Evolutionary conservation across 2,113 vertebrate species (phyloP).

Genomic region (Alligator sinensis): DNA sequence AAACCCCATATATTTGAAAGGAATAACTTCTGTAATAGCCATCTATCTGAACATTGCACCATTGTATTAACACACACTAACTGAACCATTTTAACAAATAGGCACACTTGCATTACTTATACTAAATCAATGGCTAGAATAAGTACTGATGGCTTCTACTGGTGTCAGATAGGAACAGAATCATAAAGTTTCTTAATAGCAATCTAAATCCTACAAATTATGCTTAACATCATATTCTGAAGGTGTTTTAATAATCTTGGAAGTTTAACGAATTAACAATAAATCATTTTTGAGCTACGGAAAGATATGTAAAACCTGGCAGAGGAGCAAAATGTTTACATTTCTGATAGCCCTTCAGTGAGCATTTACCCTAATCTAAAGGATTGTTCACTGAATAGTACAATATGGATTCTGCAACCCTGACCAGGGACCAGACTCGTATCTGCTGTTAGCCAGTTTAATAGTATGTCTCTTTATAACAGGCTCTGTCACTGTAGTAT

Average conservation of each 20-base stretch:
- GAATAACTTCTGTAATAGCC: background rate
- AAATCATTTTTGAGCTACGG: background rate
- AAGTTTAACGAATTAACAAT: background rate
- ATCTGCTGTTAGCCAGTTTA: background rate
- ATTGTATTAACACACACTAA: background rate
- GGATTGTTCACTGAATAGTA: background rate
- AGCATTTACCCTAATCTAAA: background rate
- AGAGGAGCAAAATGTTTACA: background rate
- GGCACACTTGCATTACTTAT: background rate
- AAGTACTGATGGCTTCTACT: background rate
- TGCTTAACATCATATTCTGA: background rate
- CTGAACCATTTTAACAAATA: accelerated
- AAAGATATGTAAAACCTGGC: background rate
- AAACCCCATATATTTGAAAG: background rate
- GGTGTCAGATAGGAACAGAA: background rate
- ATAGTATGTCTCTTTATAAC: background rate
- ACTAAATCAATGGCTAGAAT: background rate
- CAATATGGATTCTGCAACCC: too few species aligned
- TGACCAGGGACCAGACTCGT: too few species aligned
- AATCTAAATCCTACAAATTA: background rate
- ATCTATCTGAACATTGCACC: background rate
- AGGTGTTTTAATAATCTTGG: background rate
- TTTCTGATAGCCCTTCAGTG: too few species aligned
- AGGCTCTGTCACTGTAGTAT: background rate
- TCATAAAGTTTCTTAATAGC: background rate